Conservation (phyloP, 2,888 invertebrate species). For the Celastrina argiolus region DNA sequence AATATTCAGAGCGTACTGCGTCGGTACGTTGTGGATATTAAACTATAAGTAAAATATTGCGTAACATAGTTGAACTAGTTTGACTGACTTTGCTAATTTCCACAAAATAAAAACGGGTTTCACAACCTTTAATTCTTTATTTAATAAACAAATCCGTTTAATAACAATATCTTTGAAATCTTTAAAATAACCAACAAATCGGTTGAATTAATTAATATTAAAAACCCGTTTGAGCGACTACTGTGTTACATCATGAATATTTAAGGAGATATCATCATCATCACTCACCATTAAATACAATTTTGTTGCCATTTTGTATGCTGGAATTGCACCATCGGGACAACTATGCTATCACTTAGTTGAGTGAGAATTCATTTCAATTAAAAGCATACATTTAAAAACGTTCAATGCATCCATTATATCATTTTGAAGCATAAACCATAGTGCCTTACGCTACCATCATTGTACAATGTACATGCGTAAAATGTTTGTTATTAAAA, state of each 20-base stretch:
- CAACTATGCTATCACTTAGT: neutral
- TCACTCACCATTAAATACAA: neutral
- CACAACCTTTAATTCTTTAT: neutral
- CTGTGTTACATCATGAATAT: constrained; percentile 18
- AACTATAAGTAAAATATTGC: too few species aligned
- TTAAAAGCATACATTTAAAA: too few species aligned
- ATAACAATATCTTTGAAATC: constrained; percentile 10
- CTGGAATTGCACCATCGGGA: neutral
- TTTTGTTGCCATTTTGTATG: neutral
- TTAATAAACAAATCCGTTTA: constrained; percentile 7
- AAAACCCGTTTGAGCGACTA: constrained; percentile 19
- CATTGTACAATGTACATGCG: too few species aligned
- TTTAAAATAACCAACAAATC: constrained; percentile 14
- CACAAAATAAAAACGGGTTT: neutral
- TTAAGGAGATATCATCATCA: constrained; percentile 9
- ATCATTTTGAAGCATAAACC: too few species aligned
- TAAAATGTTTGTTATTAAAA: too few species aligned
- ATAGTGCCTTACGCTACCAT: too few species aligned
- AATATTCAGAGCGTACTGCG: too few species aligned
- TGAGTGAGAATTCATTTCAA: neutral
- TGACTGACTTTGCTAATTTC: neutral
- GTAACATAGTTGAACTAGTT: too few species aligned
- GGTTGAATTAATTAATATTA: constrained; percentile 17
- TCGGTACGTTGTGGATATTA: too few species aligned
- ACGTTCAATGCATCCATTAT: too few species aligned